Evolutionary conservation across 1,140 invertebrate species (phyloP).

Genomic region (Drosophila nigrodunni): DNA sequence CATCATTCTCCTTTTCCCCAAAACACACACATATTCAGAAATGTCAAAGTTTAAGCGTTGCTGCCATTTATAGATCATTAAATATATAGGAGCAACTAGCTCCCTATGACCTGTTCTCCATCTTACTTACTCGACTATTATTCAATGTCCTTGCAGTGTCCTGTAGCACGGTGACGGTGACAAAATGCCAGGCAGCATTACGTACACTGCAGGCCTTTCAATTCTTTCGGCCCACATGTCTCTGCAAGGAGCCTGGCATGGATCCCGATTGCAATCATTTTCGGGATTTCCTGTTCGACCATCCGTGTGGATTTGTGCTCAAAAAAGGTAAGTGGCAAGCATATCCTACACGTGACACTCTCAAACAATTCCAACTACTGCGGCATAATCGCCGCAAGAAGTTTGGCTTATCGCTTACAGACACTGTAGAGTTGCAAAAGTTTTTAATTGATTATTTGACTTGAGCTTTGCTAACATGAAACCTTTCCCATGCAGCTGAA

Average conservation of each 20-base stretch:
- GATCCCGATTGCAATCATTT: constrained; percentile 96
- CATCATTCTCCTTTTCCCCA: constrained; percentile 14
- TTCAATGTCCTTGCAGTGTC: constrained; percentile 89
- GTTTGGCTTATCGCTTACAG: background rate
- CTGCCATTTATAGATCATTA: constrained; percentile 81
- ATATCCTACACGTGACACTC: background rate
- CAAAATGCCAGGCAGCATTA: constrained; percentile 95
- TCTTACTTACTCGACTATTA: constrained; percentile 4
- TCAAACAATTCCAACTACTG: background rate
- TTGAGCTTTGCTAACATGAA: constrained; percentile 5
- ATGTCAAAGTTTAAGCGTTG: constrained; percentile 77
- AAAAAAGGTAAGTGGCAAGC: constrained; percentile 90
- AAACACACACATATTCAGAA: constrained; percentile 2
- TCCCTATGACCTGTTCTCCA: background rate
- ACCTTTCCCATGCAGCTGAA: constrained; percentile 86
- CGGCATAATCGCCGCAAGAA: background rate
- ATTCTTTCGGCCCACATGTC: constrained; percentile 95
- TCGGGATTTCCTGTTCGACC: constrained; percentile 95
- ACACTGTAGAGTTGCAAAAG: background rate
- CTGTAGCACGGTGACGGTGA: constrained; percentile 95
- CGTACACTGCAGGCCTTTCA: constrained; percentile 94
- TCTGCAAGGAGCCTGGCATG: constrained; percentile 94
- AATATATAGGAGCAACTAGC: constrained; percentile 49
- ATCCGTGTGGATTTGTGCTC: constrained; percentile 94
- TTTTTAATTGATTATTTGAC: constrained; percentile 28